These are phyloP conservation scores for Pedicia rivosa DNA, from an alignment of 2,888 invertebrate species.

Conservation along the genomic window DNA sequence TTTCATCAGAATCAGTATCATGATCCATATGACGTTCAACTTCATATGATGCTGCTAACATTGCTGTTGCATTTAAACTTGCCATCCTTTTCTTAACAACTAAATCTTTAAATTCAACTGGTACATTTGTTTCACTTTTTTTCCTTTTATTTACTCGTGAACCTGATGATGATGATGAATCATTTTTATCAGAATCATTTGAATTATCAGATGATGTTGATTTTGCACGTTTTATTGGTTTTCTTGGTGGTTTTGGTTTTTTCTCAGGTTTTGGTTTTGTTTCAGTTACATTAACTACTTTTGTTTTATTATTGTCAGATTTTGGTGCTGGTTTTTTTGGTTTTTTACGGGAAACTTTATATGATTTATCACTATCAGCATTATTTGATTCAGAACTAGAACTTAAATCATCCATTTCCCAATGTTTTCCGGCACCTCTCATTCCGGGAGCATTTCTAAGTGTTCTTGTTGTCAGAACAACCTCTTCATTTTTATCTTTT, in stretches of 20 bases:
- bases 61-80: conserved; percentile 77
- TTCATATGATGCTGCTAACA: conserved; percentile 78
- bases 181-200: conserved; percentile 16
- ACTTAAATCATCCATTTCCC: conserved; percentile 53
- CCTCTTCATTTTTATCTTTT: conserved; percentile 11
- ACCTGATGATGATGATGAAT: not conserved
- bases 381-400: conserved; percentile 12
- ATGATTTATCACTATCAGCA: conserved; percentile 18
- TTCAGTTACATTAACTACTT: conserved; percentile 26
- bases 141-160: conserved; percentile 8
- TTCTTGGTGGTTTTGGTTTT: conserved; percentile 22
- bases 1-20: conserved; percentile 8
- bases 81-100: conserved; percentile 84
- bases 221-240: conserved; percentile 32
- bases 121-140: conserved; percentile 9
- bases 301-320: conserved; percentile 19
- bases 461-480: conserved; percentile 34
- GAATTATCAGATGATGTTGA: conserved; percentile 1
- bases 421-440: conserved; percentile 64
- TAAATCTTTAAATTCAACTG: conserved; percentile 61
- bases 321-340: conserved; percentile 18
- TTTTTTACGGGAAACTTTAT: conserved; percentile 15
- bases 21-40: conserved; percentile 33
- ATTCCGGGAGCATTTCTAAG: conserved; percentile 57
- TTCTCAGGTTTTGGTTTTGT: conserved; percentile 34